Conservation (phyloP, 2,113 vertebrate species). For the Myrmophylax atrothorax region DNA sequence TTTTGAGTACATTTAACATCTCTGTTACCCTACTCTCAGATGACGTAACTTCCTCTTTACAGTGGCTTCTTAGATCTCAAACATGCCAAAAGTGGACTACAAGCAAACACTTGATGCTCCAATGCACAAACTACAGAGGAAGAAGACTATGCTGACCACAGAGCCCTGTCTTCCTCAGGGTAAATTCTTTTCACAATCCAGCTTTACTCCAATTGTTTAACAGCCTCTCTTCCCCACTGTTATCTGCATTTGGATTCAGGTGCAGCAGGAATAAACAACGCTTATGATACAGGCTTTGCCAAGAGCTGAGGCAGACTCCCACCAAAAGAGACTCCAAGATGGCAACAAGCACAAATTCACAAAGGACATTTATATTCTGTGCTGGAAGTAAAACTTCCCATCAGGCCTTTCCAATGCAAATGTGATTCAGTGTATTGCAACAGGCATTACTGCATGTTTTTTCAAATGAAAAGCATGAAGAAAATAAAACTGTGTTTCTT, state of each 20-base stretch:
- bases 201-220: not conserved
- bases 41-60: not conserved
- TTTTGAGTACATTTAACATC: not conserved
- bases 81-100: not conserved
- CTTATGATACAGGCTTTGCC: not conserved
- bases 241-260: not conserved
- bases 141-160: not conserved
- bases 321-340: not conserved
- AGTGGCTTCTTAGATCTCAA: not conserved
- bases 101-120: not conserved
- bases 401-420: not conserved
- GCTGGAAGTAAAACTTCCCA: not conserved
- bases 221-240: not conserved
- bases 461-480: not conserved
- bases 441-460: not conserved
- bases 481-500: slow-evolving; percentile 69
- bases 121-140: not conserved
- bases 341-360: not conserved
- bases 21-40: not conserved
- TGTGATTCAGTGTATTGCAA: not conserved
- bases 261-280: not conserved
- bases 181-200: not conserved
- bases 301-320: not conserved
- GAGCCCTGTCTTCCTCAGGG: not conserved
- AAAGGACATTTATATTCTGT: not conserved